A percentile compares a stretch with the other conserved stretches of the same genome.
These are phyloP conservation scores for Heliothis peltigera DNA, from an alignment of 2,888 invertebrate species.

Conservation along the genomic window DNA sequence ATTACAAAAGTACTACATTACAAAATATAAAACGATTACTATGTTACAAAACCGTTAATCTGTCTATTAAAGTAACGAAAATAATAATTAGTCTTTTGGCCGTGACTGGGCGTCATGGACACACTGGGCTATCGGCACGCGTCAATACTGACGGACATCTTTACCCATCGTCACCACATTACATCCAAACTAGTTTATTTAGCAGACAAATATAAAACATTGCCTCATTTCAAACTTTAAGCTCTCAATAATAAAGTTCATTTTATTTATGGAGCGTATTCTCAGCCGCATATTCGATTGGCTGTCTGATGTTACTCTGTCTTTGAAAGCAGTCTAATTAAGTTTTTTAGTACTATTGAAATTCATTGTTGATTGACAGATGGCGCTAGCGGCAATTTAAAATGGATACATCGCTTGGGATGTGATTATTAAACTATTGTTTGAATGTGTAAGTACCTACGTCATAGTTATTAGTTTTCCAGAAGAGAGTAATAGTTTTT, in stretches of 20 bases:
- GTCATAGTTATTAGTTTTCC: constrained; percentile 50
- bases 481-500: constrained; percentile 52
- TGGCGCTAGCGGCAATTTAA: constrained; percentile 87
- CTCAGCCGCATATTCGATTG: constrained; percentile 50
- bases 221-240: constrained; percentile 67
- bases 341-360: constrained; percentile 87
- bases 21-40: constrained; percentile 45
- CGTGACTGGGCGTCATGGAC: constrained; percentile 72
- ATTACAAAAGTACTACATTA: constrained; percentile 5
- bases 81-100: constrained; percentile 83
- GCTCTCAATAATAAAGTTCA: constrained; percentile 51
- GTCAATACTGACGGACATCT: constrained; percentile 88
- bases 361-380: constrained; percentile 87
- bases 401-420: constrained; percentile 81
- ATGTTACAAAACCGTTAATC: constrained; percentile 68
- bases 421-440: constrained; percentile 70
- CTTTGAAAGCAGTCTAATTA: constrained; percentile 88
- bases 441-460: constrained; percentile 42
- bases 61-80: constrained; percentile 74
- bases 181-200: constrained; percentile 73
- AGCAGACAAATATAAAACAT: constrained; percentile 45
- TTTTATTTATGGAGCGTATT: constrained; percentile 28
- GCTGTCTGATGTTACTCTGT: constrained; percentile 76
- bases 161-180: constrained; percentile 86
- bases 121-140: constrained; percentile 82